phyloP scores from a whole-genome alignment of 2,113 vertebrate genomes.

The Carassius gibelio region DNA sequence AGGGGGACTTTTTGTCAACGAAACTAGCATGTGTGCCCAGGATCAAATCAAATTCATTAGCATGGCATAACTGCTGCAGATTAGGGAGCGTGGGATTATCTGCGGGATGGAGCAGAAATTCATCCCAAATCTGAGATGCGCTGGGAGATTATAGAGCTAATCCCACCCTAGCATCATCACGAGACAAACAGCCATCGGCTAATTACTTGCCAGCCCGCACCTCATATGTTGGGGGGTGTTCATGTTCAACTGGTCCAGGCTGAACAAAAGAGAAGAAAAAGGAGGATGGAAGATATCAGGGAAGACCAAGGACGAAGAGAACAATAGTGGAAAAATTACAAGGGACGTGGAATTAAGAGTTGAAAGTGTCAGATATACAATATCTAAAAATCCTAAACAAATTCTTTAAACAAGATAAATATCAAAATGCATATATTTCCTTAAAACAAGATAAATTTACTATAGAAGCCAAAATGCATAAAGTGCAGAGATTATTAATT shows the following conservation, averaged over 20 bases:
- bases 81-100: slow-evolving; percentile 67
- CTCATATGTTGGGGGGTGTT: slow-evolving; percentile 77
- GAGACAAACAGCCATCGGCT: slow-evolving; percentile 72
- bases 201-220: slow-evolving; percentile 83
- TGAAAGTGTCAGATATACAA: slow-evolving; percentile 16
- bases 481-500: background rate
- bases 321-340: slow-evolving; percentile 29
- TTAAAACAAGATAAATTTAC: no score
- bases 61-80: slow-evolving; percentile 57
- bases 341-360: background rate
- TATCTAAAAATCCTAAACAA: background rate
- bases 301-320: slow-evolving; percentile 40
- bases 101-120: slow-evolving; percentile 57
- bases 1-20: slow-evolving; percentile 35
- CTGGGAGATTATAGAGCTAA: slow-evolving; percentile 69
- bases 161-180: slow-evolving; percentile 72
- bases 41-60: slow-evolving; percentile 47
- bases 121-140: slow-evolving; percentile 65
- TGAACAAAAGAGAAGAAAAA: slow-evolving; percentile 59
- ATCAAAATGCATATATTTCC: no score
- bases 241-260: slow-evolving; percentile 74
- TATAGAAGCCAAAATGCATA: background rate
- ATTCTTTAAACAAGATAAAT: no score
- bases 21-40: slow-evolving; percentile 24
- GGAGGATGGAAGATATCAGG: slow-evolving; percentile 17